These are phyloP conservation scores for Oxycera nigricornis DNA, from an alignment of 2,888 invertebrate genomes.

Conservation along the genomic window DNA sequence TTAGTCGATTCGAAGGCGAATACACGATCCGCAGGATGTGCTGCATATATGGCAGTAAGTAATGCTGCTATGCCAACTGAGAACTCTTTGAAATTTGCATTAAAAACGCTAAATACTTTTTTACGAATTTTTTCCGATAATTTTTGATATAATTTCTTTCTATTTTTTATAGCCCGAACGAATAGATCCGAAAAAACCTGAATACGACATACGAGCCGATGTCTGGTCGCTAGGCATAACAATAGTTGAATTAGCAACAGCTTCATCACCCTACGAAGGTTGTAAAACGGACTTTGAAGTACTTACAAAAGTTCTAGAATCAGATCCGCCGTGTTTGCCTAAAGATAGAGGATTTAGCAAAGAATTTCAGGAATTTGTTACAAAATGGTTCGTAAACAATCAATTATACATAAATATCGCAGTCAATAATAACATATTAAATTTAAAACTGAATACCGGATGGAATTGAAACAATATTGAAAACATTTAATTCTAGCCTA, in stretches of 20 bases:
- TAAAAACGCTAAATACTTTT: too few species aligned
- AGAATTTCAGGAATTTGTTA: slow-evolving; percentile 90
- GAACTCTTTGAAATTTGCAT: too few species aligned
- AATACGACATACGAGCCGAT: slow-evolving; percentile 98
- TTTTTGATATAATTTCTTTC: neutral
- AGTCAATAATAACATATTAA: too few species aligned
- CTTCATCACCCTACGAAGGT: slow-evolving; percentile 91
- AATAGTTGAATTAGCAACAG: slow-evolving; percentile 95
- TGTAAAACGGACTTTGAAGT: slow-evolving; percentile 99
- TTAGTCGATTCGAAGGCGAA: slow-evolving; percentile 98
- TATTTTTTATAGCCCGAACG: slow-evolving; percentile 81
- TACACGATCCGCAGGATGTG: slow-evolving; percentile 95
- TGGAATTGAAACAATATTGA: too few species aligned
- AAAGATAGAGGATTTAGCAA: slow-evolving; percentile 76
- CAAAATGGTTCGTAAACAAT: slow-evolving; percentile 89
- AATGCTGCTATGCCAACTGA: neutral
- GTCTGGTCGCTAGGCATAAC: slow-evolving; percentile 99
- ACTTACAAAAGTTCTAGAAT: slow-evolving; percentile 87
- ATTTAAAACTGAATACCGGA: too few species aligned
- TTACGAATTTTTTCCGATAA: neutral
- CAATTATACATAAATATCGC: too few species aligned
- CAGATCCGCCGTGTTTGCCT: slow-evolving; percentile 88
- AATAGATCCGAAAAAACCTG: slow-evolving; percentile 92
- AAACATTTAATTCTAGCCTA: slow-evolving; percentile 71
- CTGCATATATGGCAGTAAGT: slow-evolving; percentile 98